These are phyloP conservation scores for Coelopa pilipes DNA, from an alignment of 2,888 invertebrate species.

Conservation along the genomic window DNA sequence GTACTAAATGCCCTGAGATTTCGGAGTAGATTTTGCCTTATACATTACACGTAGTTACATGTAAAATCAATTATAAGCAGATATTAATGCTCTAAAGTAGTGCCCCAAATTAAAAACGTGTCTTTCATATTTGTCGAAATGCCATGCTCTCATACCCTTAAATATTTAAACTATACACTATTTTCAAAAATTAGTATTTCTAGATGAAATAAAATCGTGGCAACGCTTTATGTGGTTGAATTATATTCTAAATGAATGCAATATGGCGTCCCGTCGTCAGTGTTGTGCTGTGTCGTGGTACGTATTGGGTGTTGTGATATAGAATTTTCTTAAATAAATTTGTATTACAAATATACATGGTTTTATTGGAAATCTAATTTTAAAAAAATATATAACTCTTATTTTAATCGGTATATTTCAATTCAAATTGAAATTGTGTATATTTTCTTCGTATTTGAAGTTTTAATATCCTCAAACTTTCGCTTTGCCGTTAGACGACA, in stretches of 20 bases:
- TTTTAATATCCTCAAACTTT: constrained; percentile 33
- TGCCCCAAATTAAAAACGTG: too few species aligned
- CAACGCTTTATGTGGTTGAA: constrained; percentile 21
- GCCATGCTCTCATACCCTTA: too few species aligned
- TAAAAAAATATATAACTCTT: not conserved
- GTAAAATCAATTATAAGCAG: too few species aligned
- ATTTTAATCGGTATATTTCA: not conserved
- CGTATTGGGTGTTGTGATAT: constrained; percentile 68
- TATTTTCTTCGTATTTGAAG: not conserved
- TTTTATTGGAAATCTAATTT: not conserved
- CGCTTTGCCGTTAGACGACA: constrained; percentile 36
- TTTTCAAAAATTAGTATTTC: too few species aligned
- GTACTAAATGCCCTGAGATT: too few species aligned
- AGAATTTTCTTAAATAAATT: constrained; percentile 11
- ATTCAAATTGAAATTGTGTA: too few species aligned
- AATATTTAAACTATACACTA: too few species aligned
- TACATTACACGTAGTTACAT: too few species aligned
- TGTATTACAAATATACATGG: constrained; percentile 3
- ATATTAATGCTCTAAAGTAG: too few species aligned
- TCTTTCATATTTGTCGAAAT: too few species aligned
- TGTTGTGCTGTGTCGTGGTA: constrained; percentile 91
- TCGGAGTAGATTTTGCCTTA: too few species aligned
- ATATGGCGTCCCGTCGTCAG: constrained; percentile 94
- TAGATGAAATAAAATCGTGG: not conserved
- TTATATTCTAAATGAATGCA: constrained; percentile 66